phyloP scores from a whole-genome alignment of 2,797 vertebrate species.

The Lerista edwardsae region DNA sequence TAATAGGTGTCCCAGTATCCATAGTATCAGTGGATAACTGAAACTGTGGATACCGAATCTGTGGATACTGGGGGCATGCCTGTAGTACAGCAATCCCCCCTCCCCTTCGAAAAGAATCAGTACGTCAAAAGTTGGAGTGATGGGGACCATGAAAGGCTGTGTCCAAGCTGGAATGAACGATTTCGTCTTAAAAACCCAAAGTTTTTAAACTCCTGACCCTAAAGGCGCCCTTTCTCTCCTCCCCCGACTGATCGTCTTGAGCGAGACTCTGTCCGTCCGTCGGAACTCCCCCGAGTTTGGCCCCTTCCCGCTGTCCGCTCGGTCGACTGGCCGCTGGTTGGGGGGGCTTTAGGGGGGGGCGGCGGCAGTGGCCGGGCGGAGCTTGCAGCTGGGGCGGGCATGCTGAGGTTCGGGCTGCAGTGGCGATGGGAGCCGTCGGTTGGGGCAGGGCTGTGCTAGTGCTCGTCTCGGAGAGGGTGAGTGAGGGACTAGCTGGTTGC shows the following conservation, averaged over 20 bases:
- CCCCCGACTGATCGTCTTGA: not conserved
- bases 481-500: not conserved
- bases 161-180: not conserved
- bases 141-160: not conserved
- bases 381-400: not conserved
- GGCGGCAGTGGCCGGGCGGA: not conserved
- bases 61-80: too few species aligned
- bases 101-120: not conserved
- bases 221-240: not conserved
- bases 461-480: not conserved
- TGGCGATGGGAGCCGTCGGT: not conserved
- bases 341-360: slow-evolving; percentile 15
- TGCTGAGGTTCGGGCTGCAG: not conserved
- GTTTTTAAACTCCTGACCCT: not conserved
- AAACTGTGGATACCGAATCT: too few species aligned
- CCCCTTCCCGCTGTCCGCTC: not conserved
- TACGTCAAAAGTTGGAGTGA: not conserved
- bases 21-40: too few species aligned
- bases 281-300: not conserved
- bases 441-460: not conserved
- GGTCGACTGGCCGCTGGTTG: not conserved
- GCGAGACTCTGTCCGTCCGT: not conserved
- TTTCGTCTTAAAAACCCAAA: too few species aligned
- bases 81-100: too few species aligned
- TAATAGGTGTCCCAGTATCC: too few species aligned